phyloP scores from a whole-genome alignment of 2,113 vertebrate species.

The Lasiurus borealis region DNA sequence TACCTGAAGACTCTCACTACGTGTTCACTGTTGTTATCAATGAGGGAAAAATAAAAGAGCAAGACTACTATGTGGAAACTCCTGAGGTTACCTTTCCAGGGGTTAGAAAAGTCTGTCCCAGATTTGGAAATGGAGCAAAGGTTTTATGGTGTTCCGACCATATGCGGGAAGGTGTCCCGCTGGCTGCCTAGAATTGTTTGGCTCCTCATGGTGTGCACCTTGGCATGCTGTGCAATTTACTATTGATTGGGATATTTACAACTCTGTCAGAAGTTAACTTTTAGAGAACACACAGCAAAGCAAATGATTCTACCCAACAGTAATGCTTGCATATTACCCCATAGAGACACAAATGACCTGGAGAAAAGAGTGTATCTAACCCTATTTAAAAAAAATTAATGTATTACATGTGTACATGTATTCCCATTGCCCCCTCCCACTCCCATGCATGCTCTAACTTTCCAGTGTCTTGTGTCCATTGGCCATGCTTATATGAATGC shows the following conservation, averaged over 20 bases:
- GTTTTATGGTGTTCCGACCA: neutral
- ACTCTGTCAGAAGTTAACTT: neutral
- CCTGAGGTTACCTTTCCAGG: neutral
- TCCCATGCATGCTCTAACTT: too few species aligned
- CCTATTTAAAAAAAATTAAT: too few species aligned
- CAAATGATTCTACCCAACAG: neutral
- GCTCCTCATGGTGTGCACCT: neutral
- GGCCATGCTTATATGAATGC: too few species aligned
- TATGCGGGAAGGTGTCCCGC: neutral
- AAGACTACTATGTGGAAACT: neutral
- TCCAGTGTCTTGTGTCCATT: too few species aligned
- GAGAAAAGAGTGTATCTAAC: neutral
- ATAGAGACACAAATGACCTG: neutral
- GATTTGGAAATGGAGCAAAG: neutral
- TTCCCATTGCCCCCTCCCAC: too few species aligned
- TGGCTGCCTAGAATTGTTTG: neutral
- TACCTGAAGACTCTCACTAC: neutral
- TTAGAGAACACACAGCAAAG: neutral
- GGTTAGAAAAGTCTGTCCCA: neutral
- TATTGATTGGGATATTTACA: slow-evolving; percentile 30
- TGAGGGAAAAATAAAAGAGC: neutral
- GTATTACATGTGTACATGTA: too few species aligned
- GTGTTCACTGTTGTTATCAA: neutral
- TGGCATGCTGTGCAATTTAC: neutral
- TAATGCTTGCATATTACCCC: neutral